Base-by-base conservation (phyloP, 2,888 invertebrate species). In the Polyploca ridens region DNA sequence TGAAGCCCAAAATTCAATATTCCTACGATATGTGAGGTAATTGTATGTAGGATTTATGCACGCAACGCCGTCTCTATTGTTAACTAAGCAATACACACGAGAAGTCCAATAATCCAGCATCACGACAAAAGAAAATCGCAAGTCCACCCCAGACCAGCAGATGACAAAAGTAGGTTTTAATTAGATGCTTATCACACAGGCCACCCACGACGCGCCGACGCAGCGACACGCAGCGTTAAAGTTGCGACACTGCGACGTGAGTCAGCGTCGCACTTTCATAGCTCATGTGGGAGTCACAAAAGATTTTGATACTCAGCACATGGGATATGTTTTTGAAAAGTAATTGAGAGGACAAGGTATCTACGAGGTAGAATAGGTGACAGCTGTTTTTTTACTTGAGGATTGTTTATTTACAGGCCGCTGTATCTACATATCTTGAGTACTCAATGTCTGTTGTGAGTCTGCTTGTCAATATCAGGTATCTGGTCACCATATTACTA, bases 181-280 rank as follows among this genome's bases (percentile, higher is more conserved):
- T 93, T 91, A 91, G 91, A 91, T 90, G 85, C 80, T 86, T 90
- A 92, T 91, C 91, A 79, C 70, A 73, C 72, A 70, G 77, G 91
- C 91, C 88, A 91, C 91, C 91, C 58, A 86, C 85, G 77, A 82
- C 83, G 83, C 85, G 78, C 82, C 83, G 77, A 81, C 82, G 83
- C 78, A 76, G 67, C 77, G 85, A 78, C 87, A 83, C 85, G 87
- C 84, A 75, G 73, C 61, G 81, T 68, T 69, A 66, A 73, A 69
- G 63, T 87, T 89, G 89, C 89, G 89, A 91, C 91, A 88, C 74
- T 63, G 69, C 65, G 71, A 69, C 69, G 70, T 90, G 89, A 90
- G 75, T 90, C 88, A 89, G 85, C 79, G 67, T 67, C 75, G 69
- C 76, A 72, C 71, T 69, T 69, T 72, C 73, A 74, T 73, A 73